Conservation (phyloP, 2,888 invertebrate species). For the Caradrina kadenii region DNA sequence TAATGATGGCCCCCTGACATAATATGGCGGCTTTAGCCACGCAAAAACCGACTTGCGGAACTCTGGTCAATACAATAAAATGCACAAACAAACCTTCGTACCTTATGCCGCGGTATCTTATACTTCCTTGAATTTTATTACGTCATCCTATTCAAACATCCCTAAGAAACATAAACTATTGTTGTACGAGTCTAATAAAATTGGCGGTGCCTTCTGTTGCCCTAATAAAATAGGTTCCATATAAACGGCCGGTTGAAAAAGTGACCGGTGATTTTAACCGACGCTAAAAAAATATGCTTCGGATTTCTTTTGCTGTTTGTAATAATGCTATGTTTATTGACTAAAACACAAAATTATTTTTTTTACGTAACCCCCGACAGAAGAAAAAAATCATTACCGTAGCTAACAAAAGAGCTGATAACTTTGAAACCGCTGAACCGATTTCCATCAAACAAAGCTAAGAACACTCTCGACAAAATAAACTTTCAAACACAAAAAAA, state of each 20-base stretch:
- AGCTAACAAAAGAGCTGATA: no score
- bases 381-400: no score
- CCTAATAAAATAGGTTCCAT: constrained; percentile 59
- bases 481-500: no score
- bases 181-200: constrained; percentile 73
- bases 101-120: constrained; percentile 59
- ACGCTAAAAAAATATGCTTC: neutral
- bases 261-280: constrained; percentile 23
- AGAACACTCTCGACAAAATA: no score
- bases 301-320: neutral
- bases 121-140: constrained; percentile 78
- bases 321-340: neutral
- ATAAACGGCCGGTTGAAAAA: constrained; percentile 41
- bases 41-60: constrained; percentile 83
- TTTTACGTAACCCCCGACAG: no score
- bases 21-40: constrained; percentile 77
- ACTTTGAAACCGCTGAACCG: no score
- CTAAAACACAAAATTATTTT: no score
- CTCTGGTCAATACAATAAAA: constrained; percentile 79
- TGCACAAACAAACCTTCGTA: constrained; percentile 66
- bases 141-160: constrained; percentile 74
- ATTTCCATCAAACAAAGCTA: no score
- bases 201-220: constrained; percentile 59
- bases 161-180: constrained; percentile 73
- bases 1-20: constrained; percentile 82